Base-by-base conservation (phyloP, 2,888 invertebrate genomes). In the Drosophila longiperda region DNA sequence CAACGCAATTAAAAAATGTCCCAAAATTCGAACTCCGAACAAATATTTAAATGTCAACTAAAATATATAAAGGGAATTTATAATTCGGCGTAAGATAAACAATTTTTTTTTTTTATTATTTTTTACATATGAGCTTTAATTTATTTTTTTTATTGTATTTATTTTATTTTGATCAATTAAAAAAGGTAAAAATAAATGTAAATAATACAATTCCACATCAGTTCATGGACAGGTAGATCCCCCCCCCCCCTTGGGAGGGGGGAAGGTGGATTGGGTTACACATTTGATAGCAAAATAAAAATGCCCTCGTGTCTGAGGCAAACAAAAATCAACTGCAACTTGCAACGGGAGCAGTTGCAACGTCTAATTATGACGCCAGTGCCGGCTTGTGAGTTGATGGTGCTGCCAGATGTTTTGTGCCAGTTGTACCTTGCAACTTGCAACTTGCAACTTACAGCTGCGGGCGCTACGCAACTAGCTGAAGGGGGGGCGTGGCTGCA, bases 331-430 rank as follows among this genome's bases (percentile, higher is more conserved):
- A 23, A 34, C 12, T 36, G 42, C 66, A 42, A 55, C 57, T 29
- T 62, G 66, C 63, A 73, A 68, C 68, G 55, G 63, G 40, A 57
- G 62, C 71, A 40, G 52, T 48, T 36, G 74, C 74, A 77, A 73
- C 77, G 62, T 78, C 78, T 69, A 77, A 77, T 77, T 78, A 78
- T 77, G 69, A 77, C 78, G 77, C 77, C 78, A 69, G 64, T 40
- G 59, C n/a, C 40, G 36, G 33, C 42, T 64, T 34, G 12, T 49
- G 64, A 36, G 42, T 36, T 59, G 73, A 73, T 75, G 74, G 74
- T 73, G 74, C 68, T 68, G 38, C 74, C 50, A 73, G 75, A 75
- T 75, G 61, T 48, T 58, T 48, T 40, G 57, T 17, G 48, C 55
- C 71, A 34, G 53, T 36, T 52, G 69, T 72, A 52, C 15, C 26